Evolutionary conservation across 2,113 vertebrate species (phyloP).

Genomic region (Mus musculus): GRCm39 chr7:127462001-127462500

Average conservation of each 20-base stretch:
- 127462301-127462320: background rate
- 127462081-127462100: background rate
- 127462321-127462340: background rate
- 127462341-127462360: background rate
- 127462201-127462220: background rate
- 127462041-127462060: background rate
- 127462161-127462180: too few relatives aligned
- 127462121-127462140: too few relatives aligned
- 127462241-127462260: background rate
- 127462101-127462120: background rate
- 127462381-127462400: background rate
- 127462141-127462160: background rate
- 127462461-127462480: background rate
- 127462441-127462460: background rate
- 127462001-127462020: background rate
- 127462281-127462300: background rate
- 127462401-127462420: background rate
- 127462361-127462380: background rate
- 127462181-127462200: too few relatives aligned
- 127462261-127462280: background rate
- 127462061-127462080: background rate
- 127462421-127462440: background rate
- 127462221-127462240: background rate
- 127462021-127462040: background rate
- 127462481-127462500: background rate